phyloP scores from a whole-genome alignment of 2,888 invertebrate genomes.

The Cephalotes varians region DNA sequence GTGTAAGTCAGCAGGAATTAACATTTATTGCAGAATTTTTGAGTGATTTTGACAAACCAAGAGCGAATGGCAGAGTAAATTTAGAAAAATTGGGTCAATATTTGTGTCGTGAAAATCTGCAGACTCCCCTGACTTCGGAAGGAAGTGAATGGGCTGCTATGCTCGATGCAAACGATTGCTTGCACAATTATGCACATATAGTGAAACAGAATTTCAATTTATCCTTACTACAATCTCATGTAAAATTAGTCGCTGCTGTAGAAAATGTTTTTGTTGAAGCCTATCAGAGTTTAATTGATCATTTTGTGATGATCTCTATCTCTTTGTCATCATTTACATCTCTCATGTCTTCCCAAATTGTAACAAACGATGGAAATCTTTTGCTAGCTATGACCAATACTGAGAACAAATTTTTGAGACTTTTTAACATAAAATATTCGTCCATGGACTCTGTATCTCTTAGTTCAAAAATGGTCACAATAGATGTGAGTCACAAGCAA shows the following conservation, averaged over 20 bases:
- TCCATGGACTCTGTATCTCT: conserved; percentile 67
- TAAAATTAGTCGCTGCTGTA: conserved; percentile 89
- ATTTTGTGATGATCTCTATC: conserved; percentile 86
- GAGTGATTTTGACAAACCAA: conserved; percentile 91
- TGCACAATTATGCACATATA: conserved; percentile 90
- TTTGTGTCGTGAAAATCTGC: conserved; percentile 87
- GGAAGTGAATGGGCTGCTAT: conserved; percentile 93
- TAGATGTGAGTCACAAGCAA: conserved; percentile 79
- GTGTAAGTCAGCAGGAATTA: conserved; percentile 95
- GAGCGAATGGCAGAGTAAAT: conserved; percentile 86
- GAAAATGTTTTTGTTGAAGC: conserved; percentile 90
- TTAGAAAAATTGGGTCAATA: conserved; percentile 97
- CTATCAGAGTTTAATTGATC: conserved; percentile 88
- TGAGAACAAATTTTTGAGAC: conserved; percentile 77
- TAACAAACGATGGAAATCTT: conserved; percentile 77
- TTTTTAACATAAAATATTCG: conserved; percentile 78
- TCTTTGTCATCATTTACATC: conserved; percentile 70
- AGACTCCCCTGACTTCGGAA: conserved; percentile 90
- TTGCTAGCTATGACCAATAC: conserved; percentile 78
- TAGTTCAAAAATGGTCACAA: conserved; percentile 69
- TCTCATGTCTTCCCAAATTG: conserved; percentile 78
- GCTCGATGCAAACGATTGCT: conserved; percentile 90
- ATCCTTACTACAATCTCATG: conserved; percentile 94
- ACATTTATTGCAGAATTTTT: conserved; percentile 97
- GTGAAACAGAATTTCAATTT: conserved; percentile 91